Evolutionary conservation across 2,888 invertebrate species (phyloP), one percentile per base, ranked within the genome.

Genomic region (Chouioia cunea): DNA sequence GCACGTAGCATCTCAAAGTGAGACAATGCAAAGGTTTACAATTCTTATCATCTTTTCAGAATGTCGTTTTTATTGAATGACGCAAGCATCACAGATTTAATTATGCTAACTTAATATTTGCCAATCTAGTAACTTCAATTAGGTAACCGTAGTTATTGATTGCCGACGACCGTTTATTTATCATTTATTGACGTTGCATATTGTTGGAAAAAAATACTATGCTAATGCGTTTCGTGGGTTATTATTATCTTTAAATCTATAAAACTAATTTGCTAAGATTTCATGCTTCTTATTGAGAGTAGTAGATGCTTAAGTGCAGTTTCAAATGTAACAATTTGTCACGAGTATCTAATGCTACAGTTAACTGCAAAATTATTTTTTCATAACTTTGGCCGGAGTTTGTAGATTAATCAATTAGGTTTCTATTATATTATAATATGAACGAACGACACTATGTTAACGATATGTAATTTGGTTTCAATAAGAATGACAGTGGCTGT

Each of bases 331-430:
- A 78, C 15, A 46, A 52, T 54, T 57, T 58, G 58, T 48, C 57
- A 74, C 67, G 68, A 73, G 69, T 62, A 65, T 76, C 59, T 65
- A 56, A 74, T 76, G 74, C 70, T 75, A 76, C 72, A 76, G 62
- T 78, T 77, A 79, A 77, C 76, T 76, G 74, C 63, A 77, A 76
- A 74, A 56, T 69, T 14, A 43, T 68, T 62, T 62, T 59, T 59
- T 53, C n/a, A 50, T 52, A 56, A 58, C 46, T n/a, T 15, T n/a
- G 27, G 57, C 18, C 3, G 50, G 36, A 20, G 50, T 47, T 60
- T 62, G 46, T 60, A 57, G 46, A 66, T 71, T 27, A 27, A 65
- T 62, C 52, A 46, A 52, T 56, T 43, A 57, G 54, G 54, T 23
- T 36, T 64, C 3, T 12, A n/a, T 6, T 54, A n/a, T n/a, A n/a